Percentiles rank a stretch among this genome's conserved stretches.
phyloP scores from a whole-genome alignment of 2,888 invertebrate species.

The Clunio marinus region DNA sequence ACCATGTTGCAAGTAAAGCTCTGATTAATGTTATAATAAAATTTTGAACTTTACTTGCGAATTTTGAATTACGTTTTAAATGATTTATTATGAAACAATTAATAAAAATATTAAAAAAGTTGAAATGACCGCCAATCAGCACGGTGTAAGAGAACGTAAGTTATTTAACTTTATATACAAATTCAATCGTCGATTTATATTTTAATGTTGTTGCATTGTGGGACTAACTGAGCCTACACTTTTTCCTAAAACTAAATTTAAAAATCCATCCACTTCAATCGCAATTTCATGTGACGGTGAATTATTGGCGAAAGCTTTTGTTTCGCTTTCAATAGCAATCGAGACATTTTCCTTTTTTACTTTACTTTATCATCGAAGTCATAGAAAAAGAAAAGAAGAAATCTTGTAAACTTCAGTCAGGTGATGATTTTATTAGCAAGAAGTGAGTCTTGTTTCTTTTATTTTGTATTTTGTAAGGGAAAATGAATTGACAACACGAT shows the following conservation, averaged over 20 bases:
- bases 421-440: slow-evolving; percentile 2
- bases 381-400: neutral
- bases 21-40: neutral
- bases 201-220: too few relatives aligned
- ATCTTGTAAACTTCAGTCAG: slow-evolving; percentile 11
- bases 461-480: slow-evolving; percentile 21
- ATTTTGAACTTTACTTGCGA: slow-evolving; percentile 11
- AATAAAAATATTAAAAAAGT: too few relatives aligned
- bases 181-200: too few relatives aligned
- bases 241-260: too few relatives aligned
- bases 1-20: neutral
- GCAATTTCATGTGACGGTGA: slow-evolving; percentile 11
- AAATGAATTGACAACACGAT: slow-evolving; percentile 3
- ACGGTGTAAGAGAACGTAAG: too few relatives aligned
- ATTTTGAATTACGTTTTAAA: too few relatives aligned
- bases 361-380: neutral
- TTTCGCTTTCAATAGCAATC: slow-evolving; percentile 17
- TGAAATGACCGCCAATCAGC: too few relatives aligned
- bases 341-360: neutral
- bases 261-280: too few relatives aligned
- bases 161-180: too few relatives aligned
- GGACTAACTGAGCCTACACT: too few relatives aligned
- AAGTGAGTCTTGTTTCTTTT: neutral
- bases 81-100: too few relatives aligned
- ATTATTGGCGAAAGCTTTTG: slow-evolving; percentile 29